A percentile compares a stretch with the other conserved stretches of the same genome.
phyloP scores from a whole-genome alignment of 2,113 vertebrate genomes.

The Myxocyprinus asiaticus region DNA sequence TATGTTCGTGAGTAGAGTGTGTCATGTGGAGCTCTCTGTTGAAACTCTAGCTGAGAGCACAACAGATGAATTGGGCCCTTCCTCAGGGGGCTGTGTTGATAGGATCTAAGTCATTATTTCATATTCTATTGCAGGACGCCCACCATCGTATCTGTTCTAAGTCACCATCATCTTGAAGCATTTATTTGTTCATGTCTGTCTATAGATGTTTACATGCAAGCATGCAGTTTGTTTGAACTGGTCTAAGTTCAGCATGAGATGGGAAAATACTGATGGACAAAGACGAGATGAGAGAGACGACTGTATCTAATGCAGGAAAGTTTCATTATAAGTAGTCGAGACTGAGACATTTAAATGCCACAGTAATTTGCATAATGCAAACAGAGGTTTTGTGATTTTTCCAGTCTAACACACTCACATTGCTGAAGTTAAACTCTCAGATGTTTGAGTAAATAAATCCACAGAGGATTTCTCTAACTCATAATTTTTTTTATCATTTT shows the following conservation, averaged over 20 bases:
- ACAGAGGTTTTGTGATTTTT: too few species aligned
- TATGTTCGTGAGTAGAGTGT: conserved; percentile 13
- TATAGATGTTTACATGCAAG: not conserved
- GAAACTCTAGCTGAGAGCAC: conserved; percentile 11
- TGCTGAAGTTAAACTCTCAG: too few species aligned
- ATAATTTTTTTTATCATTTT: too few species aligned
- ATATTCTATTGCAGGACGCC: not conserved
- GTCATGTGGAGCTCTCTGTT: conserved; percentile 18
- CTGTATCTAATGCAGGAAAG: not conserved
- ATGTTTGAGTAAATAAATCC: too few species aligned
- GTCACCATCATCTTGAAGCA: not conserved
- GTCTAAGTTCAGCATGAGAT: not conserved
- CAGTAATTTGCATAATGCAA: conserved; percentile 8
- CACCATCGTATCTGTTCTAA: not conserved
- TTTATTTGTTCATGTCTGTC: not conserved
- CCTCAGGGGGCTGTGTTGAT: conserved; percentile 13
- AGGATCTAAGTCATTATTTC: conserved; percentile 1
- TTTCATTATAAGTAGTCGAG: not conserved
- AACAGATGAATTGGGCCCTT: conserved; percentile 22
- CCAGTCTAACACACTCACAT: too few species aligned
- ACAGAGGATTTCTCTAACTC: too few species aligned
- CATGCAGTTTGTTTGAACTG: not conserved
- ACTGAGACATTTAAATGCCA: not conserved
- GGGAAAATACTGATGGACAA: not conserved
- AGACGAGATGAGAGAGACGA: not conserved